Evolutionary conservation across 37 sponge, comb jelly and placozoan species (phyloP), one percentile per base, ranked within the genome.

Genomic region (Sycon ciliatum): DNA sequence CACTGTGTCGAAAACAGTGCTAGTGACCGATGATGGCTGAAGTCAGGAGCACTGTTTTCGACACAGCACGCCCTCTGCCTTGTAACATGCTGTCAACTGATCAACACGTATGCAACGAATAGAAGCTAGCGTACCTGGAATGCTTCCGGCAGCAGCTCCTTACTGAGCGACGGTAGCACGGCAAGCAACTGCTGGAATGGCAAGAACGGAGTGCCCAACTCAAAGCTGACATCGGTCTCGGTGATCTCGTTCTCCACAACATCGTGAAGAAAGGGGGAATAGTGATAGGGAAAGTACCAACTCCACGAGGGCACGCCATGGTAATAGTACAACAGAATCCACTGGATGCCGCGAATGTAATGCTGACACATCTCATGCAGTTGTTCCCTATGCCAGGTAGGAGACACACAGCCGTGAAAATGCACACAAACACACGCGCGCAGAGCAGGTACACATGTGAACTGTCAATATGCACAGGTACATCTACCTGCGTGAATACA

Each of bases 211-310:
- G 30, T 65, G 18, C 89, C 80, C 40, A 80, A 69, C 9, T 92
- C 87, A 67, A 95, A 87, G 4, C 36, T 1, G 27, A 78, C 58
- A 34, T 88, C 79, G n/a, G 89, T 76, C 37, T 29, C 29, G 73
- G 87, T 57, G 38, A 72, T 56, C 11, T 58, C 34, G 29, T 87
- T 71, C 3, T 61, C 81, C 40, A 64, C 73, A 1, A 96, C 57
- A 66, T 96, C 99, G 20, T 93, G 91, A 38, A 96, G 85, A 80
- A 79, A 96, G 18, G 99, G 99, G 3, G 99, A 84, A 56, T 91
- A 96, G 77, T 96, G 99, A 68, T 85, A 89, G 2, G 99, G 99
- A 65, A 89, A 96, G 75, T 81, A 96, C 92, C 93, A 91, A 71
- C 90, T 88, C 92, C 92, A 96, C 24, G 93, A 92, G 24, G 86